Base-by-base conservation (phyloP, 2,888 invertebrate species). In the Cybosia mesomella region DNA sequence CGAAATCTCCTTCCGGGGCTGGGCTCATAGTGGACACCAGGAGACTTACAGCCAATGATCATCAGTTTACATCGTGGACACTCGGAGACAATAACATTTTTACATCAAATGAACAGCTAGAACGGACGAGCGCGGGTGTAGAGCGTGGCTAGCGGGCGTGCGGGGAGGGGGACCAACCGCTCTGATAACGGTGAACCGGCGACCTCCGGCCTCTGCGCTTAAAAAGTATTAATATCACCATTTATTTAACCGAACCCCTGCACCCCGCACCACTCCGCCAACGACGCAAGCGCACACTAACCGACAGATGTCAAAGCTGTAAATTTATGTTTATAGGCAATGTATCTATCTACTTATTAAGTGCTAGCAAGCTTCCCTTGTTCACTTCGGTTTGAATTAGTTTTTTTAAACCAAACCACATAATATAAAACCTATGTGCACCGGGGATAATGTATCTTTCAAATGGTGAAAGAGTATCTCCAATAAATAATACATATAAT, bases 151-250 rank as follows among this genome's bases (percentile, higher is more conserved):
- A 18, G 74, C 71, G 74, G 70, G 68, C 70, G 74, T 67, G 68
- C 67, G 74, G 66, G 76, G 66, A 61, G 74, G 71, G 69, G 69
- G 57, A 65, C 63, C 59, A 60, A 61, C 60, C 71, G 66, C 68
- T 71, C 87, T 85, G 90, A 89, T 90, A 90, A 88, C 85, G 81
- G 72, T 83, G 88, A 83, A 84, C 88, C 84, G 83, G 73, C 85
- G 89, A 89, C 89, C 89, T 89, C 87, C 88, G 89, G 86, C 88
- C 88, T 83, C 82, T 80, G 83, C 83, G 83, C 84, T 87, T 86
- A 86, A 88, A 80, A 86, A 88, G 84, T 87, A 87, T 85, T 84
- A 85, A 85, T 88, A 86, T 85, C 86, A 84, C 81, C 89, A 87
- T 88, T 88, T 88, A 83, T 87, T 88, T 83, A 79, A 87, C 78